These are phyloP conservation scores for Pipistrellus pygmaeus DNA, from an alignment of 2,797 vertebrate genomes.

Conservation along the genomic window DNA sequence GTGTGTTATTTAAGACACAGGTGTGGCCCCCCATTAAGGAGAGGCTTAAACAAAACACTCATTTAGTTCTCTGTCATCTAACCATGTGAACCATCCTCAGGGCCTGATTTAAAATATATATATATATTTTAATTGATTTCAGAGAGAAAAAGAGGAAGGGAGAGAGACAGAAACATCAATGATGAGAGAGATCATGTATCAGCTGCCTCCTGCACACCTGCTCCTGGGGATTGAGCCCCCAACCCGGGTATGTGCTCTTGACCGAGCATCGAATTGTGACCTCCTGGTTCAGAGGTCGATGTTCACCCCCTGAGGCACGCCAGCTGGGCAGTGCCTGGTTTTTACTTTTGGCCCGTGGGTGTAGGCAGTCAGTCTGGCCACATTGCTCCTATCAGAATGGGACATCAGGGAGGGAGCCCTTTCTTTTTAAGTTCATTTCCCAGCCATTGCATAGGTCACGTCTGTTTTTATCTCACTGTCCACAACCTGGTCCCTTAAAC, in stretches of 20 bases:
- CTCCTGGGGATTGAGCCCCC: too few relatives aligned
- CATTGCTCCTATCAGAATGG: background rate
- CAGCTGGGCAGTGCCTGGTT: background rate
- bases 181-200: too few relatives aligned
- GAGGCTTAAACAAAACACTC: background rate
- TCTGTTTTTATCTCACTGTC: background rate
- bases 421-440: background rate
- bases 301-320: background rate
- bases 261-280: too few relatives aligned
- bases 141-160: too few relatives aligned
- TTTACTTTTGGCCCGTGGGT: background rate
- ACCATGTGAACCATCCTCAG: background rate
- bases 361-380: background rate
- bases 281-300: too few relatives aligned
- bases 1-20: background rate
- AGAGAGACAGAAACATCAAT: too few relatives aligned
- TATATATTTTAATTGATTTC: too few relatives aligned
- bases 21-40: background rate
- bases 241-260: too few relatives aligned
- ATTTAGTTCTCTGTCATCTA: background rate
- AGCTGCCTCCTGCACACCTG: too few relatives aligned
- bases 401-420: background rate
- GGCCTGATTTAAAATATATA: background rate
- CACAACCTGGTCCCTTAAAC: background rate
- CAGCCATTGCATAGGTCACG: background rate